phyloP scores from a whole-genome alignment of 2,888 invertebrate species.

The Mythimna ferrago region DNA sequence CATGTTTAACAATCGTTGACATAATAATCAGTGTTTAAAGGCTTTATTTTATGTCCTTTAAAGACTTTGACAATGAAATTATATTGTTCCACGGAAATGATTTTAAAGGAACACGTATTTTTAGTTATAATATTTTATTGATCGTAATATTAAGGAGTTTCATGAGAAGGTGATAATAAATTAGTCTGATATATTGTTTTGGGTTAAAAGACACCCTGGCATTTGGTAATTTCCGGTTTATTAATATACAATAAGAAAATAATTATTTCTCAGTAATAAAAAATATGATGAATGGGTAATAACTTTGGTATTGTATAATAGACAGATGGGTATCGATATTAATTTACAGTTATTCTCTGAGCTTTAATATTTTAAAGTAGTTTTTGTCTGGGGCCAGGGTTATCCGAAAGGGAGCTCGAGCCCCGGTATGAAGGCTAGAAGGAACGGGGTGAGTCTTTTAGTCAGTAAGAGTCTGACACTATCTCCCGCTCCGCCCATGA shows the following conservation, averaged over 20 bases:
- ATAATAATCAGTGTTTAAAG: conserved; percentile 23
- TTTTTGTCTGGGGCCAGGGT: too few species aligned
- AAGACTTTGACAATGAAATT: conserved; percentile 29
- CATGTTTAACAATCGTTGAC: conserved; percentile 22
- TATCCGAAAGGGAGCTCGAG: too few species aligned
- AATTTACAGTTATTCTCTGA: conserved; percentile 12
- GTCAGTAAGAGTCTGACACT: too few species aligned
- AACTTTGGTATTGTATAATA: neutral
- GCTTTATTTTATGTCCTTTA: conserved; percentile 30
- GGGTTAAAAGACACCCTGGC: neutral
- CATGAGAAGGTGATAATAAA: conserved; percentile 42
- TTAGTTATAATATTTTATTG: conserved; percentile 31
- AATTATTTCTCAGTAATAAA: conserved; percentile 20
- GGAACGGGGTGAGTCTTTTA: too few species aligned
- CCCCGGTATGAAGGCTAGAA: too few species aligned
- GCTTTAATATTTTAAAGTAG: neutral
- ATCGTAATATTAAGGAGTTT: conserved; percentile 17
- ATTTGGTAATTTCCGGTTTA: conserved; percentile 28
- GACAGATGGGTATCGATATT: neutral
- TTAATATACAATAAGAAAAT: neutral
- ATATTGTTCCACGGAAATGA: conserved; percentile 5
- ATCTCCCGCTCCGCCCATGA: too few species aligned
- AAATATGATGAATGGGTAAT: conserved; percentile 18
- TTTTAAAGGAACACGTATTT: conserved; percentile 31
- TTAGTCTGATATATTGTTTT: conserved; percentile 20